These are phyloP conservation scores for Ophion obscuratus DNA, from an alignment of 2,888 invertebrate genomes.

Conservation along the genomic window DNA sequence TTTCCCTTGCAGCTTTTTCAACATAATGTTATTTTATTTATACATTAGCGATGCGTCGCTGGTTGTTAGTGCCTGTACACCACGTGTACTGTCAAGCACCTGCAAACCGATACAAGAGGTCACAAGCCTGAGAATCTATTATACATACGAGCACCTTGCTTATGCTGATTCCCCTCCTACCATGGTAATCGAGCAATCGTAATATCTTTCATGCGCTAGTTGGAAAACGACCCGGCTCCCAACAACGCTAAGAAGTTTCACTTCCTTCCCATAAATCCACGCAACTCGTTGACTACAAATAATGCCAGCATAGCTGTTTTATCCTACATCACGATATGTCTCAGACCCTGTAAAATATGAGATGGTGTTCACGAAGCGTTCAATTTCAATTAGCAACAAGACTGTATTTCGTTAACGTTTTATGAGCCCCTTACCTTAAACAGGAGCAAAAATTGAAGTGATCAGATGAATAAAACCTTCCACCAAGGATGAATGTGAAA, in stretches of 20 bases:
- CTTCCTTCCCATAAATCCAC: conserved; percentile 60
- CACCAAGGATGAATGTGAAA: too few species aligned
- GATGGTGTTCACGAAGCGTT: conserved; percentile 9
- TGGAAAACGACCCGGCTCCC: conserved; percentile 42
- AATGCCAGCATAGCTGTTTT: conserved; percentile 32
- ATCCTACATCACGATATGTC: conserved; percentile 3
- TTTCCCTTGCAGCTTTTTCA: conserved; percentile 5
- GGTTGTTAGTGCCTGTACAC: conserved; percentile 4
- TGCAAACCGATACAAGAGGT: conserved; percentile 56
- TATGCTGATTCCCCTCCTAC: conserved; percentile 33
- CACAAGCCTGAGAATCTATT: conserved; percentile 53
- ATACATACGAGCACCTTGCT: conserved; percentile 55
- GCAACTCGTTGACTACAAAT: conserved; percentile 40
- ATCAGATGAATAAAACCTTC: too few species aligned
- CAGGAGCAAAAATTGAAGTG: too few species aligned
- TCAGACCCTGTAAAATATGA: conserved; percentile 23
- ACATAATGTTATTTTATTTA: conserved; percentile 22
- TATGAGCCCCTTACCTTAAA: neutral
- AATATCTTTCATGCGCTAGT: conserved; percentile 45
- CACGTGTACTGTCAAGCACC: conserved; percentile 44
- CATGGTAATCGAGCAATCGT: conserved; percentile 57
- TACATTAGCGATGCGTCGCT: conserved; percentile 18
- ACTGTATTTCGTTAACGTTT: conserved; percentile 8
- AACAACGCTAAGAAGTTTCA: conserved; percentile 47
- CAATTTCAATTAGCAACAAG: conserved; percentile 41